Evolutionary conservation across 2,888 invertebrate genomes (phyloP), one percentile per base, ranked within the genome.

Genomic region (Laothoe populi): DNA sequence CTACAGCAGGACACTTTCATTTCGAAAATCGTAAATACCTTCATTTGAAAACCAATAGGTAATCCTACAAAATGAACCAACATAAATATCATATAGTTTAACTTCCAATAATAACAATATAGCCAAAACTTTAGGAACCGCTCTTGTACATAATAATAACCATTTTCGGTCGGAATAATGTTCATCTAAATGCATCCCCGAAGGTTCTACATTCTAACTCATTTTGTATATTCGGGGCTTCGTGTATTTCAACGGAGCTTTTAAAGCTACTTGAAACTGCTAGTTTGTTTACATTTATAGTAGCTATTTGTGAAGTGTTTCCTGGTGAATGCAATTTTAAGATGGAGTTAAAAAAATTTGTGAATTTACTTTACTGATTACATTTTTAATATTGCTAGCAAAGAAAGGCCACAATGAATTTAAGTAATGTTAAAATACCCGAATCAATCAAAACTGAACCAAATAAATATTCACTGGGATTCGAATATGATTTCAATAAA

Each of bases 121-220:
- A 44, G 7, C 44, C 16, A 4, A 19, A 35, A 53, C 11, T 53
- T 53, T 21, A 11, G 16, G 19, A 53, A 19, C 19, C 53, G 11
- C 11, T 19, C 4, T 44, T 44, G 1, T 31, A 31, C 8, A 53
- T 16, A 35, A 21, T 49, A 49, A 53, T 35, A 35, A 53, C 53
- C 11, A 19, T 53, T 53, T 53, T 35, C 19, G 19, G 53, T 53
- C 11, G 21, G 53, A 53, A 35, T 53, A 53, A 53, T 35, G 53
- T 53, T 53, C 31, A 53, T 53, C 53, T 53, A 53, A 53, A 53
- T 53, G 53, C 53, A 53, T 53, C 35, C 31, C 35, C 31, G 53
- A 53, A 35, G 53, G 53, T 53, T 53, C 10, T 35, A 4, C 31
- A 11, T 35, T 53, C 49, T 31, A 35, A 53, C 35, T 31, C 53